Evolutionary conservation across 2,797 vertebrate genomes (phyloP).

Genomic region (Urosaurus nigricauda): DNA sequence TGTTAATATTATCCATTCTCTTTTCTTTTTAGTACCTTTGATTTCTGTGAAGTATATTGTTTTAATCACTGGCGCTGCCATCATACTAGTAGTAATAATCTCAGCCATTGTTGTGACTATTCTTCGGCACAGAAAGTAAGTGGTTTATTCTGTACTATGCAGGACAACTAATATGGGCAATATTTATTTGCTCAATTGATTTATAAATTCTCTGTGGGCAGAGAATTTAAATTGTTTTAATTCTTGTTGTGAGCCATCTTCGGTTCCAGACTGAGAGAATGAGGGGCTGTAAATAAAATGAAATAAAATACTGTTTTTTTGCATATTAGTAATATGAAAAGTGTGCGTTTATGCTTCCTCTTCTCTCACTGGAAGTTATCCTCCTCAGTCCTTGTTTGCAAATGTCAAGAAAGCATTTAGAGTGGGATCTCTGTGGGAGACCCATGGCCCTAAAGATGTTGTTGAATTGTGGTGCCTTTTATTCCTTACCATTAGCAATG

Average conservation of each 20-base stretch:
- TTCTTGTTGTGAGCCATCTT: no score
- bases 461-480: neutral
- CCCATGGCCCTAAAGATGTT: no score
- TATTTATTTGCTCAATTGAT: neutral
- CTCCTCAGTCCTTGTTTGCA: neutral
- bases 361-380: neutral
- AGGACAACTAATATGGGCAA: neutral
- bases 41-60: neutral
- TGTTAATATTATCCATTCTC: constrained; percentile 34
- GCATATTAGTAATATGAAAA: neutral
- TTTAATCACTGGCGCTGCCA: constrained; percentile 35
- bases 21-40: constrained; percentile 53
- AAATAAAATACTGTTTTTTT: neutral
- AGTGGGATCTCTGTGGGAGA: neutral
- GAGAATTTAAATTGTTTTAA: neutral
- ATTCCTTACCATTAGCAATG: neutral
- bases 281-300: no score
- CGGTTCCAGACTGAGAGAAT: no score
- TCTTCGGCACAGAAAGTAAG: constrained; percentile 59
- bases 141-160: neutral
- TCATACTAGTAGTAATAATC: constrained; percentile 38
- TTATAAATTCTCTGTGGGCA: neutral
- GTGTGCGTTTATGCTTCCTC: neutral
- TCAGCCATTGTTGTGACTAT: neutral
- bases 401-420: neutral